A percentile compares a stretch with the other conserved stretches of the same genome.
These are phyloP conservation scores for Myotis daubentonii DNA, from an alignment of 2,797 vertebrate genomes.

Conservation along the genomic window DNA sequence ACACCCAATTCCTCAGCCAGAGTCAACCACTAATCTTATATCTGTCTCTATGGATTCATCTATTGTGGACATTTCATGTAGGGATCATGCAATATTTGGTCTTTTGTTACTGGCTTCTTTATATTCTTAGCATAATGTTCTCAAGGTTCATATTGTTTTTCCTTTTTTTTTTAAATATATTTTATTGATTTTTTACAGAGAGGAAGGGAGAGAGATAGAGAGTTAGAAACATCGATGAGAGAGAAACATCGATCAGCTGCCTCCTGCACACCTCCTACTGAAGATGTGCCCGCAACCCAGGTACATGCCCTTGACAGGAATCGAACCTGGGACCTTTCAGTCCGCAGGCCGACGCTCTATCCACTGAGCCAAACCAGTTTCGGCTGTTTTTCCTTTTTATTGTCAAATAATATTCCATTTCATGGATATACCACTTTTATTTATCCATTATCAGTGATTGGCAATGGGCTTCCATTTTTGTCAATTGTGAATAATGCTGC, in stretches of 20 bases:
- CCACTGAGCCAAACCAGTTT: too few species aligned
- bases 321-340: too few species aligned
- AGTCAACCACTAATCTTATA: background rate
- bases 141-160: background rate
- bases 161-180: too few species aligned
- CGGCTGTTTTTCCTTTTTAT: conserved; percentile 34
- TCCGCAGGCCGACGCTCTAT: too few species aligned
- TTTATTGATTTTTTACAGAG: too few species aligned
- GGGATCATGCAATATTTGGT: background rate
- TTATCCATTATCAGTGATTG: background rate
- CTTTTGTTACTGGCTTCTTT: background rate
- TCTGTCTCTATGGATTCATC: background rate
- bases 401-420: background rate
- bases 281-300: too few species aligned
- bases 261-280: too few species aligned
- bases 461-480: background rate
- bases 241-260: too few species aligned
- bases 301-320: too few species aligned
- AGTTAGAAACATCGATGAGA: too few species aligned
- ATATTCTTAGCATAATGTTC: background rate
- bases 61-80: background rate
- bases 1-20: background rate
- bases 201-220: too few species aligned
- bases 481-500: background rate
- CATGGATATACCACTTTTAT: background rate